These are phyloP conservation scores for Achlya flavicornis DNA, from an alignment of 2,888 invertebrate species.

Conservation along the genomic window DNA sequence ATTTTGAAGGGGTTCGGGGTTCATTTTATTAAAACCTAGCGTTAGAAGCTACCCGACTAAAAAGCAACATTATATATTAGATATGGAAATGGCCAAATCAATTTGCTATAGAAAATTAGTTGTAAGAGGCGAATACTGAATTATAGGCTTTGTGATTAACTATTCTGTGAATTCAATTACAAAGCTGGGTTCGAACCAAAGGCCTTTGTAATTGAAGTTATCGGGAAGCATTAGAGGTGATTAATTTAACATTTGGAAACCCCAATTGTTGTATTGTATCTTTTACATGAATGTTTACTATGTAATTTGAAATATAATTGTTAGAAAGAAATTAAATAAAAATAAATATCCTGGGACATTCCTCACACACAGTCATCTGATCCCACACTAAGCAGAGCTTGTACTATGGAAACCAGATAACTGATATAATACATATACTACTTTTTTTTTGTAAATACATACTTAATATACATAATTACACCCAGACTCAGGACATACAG, in stretches of 20 bases:
- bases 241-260: not conserved
- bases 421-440: too few species aligned
- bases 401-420: too few species aligned
- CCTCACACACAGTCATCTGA: too few species aligned
- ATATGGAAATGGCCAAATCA: too few species aligned
- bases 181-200: not conserved
- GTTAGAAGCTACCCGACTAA: not conserved
- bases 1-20: not conserved
- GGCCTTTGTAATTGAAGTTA: slow-evolving; percentile 5
- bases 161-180: slow-evolving; percentile 9
- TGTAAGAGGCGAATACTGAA: not conserved
- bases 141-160: slow-evolving; percentile 12
- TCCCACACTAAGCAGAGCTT: too few species aligned
- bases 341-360: too few species aligned
- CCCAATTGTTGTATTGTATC: not conserved
- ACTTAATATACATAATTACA: too few species aligned
- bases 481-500: too few species aligned
- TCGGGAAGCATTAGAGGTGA: not conserved
- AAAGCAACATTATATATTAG: too few species aligned
- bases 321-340: too few species aligned
- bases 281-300: not conserved
- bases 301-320: not conserved
- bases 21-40: not conserved
- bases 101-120: too few species aligned
- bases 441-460: too few species aligned